A percentile compares a stretch with the other conserved stretches of the same genome.
These are phyloP conservation scores for Herminia tarsipennalis DNA, from an alignment of 2,888 invertebrate species.

Conservation along the genomic window DNA sequence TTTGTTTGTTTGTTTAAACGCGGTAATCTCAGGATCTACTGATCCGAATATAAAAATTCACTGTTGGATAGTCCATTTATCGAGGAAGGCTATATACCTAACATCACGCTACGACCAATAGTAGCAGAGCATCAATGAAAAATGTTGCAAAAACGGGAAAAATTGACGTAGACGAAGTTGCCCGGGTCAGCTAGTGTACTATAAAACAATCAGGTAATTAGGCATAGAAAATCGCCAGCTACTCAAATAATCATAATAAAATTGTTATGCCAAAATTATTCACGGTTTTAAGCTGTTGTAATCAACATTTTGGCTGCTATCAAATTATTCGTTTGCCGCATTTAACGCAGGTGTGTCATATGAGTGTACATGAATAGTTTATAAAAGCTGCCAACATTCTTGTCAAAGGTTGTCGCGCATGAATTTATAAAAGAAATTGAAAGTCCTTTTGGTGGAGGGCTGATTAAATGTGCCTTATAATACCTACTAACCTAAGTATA, in stretches of 20 bases:
- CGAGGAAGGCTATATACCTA: too few relatives aligned
- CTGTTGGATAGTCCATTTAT: too few relatives aligned
- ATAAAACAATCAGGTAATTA: background rate
- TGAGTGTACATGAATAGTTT: constrained; percentile 14
- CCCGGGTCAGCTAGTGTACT: too few relatives aligned
- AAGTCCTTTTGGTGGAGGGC: background rate
- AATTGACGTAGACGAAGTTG: too few relatives aligned
- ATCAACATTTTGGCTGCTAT: constrained; percentile 26
- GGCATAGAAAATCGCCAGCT: background rate
- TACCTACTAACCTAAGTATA: too few relatives aligned
- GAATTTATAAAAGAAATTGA: background rate
- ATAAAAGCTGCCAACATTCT: background rate
- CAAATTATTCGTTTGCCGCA: constrained; percentile 7
- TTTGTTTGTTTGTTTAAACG: too few relatives aligned
- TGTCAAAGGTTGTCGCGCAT: constrained; percentile 11
- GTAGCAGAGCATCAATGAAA: too few relatives aligned
- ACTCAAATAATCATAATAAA: constrained; percentile 11
- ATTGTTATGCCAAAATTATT: constrained; percentile 14
- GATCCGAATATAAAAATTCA: too few relatives aligned
- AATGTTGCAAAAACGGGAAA: too few relatives aligned
- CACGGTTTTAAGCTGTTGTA: constrained; percentile 10
- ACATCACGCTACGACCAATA: too few relatives aligned
- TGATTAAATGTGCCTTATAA: too few relatives aligned
- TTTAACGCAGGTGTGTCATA: constrained; percentile 13
- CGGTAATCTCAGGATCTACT: too few relatives aligned